phyloP scores from a whole-genome alignment of 2,888 invertebrate species.

The Capitulum mitella region DNA sequence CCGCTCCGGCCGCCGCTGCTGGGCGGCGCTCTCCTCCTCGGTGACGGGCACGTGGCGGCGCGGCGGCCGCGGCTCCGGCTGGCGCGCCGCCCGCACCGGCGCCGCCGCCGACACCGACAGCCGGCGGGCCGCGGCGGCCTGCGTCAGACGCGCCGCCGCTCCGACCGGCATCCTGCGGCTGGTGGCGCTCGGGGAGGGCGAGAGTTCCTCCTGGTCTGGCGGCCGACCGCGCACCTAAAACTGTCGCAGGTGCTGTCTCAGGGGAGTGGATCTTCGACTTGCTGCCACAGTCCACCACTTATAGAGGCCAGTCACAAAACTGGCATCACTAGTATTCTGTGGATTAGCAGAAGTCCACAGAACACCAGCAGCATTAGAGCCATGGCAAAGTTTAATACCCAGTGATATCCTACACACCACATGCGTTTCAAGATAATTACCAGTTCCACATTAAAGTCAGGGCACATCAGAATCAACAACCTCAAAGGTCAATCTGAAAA shows the following conservation, averaged over 20 bases:
- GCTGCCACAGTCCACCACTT: too few relatives aligned
- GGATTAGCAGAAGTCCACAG: too few relatives aligned
- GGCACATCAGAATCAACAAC: too few relatives aligned
- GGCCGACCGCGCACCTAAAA: not conserved
- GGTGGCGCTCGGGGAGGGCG: not conserved
- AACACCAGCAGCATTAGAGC: too few relatives aligned
- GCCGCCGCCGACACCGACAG: not conserved
- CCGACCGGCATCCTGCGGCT: not conserved
- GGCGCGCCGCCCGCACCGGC: conserved; percentile 12
- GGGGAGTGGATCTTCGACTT: not conserved
- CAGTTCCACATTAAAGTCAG: too few relatives aligned
- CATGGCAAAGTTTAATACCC: too few relatives aligned
- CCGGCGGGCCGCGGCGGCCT: not conserved
- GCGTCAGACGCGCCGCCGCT: not conserved
- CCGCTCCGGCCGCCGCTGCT: conserved; percentile 3
- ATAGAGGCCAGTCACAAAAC: too few relatives aligned
- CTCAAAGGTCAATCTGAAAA: too few relatives aligned
- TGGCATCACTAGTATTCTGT: too few relatives aligned
- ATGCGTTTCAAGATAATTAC: too few relatives aligned
- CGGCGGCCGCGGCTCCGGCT: not conserved
- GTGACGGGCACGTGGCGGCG: conserved; percentile 18
- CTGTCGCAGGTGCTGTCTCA: not conserved
- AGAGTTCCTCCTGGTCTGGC: not conserved
- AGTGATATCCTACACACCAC: too few relatives aligned
- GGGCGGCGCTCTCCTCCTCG: conserved; percentile 25